phyloP scores from a whole-genome alignment of 2,888 invertebrate genomes.

The Cremastinae sp. region DNA sequence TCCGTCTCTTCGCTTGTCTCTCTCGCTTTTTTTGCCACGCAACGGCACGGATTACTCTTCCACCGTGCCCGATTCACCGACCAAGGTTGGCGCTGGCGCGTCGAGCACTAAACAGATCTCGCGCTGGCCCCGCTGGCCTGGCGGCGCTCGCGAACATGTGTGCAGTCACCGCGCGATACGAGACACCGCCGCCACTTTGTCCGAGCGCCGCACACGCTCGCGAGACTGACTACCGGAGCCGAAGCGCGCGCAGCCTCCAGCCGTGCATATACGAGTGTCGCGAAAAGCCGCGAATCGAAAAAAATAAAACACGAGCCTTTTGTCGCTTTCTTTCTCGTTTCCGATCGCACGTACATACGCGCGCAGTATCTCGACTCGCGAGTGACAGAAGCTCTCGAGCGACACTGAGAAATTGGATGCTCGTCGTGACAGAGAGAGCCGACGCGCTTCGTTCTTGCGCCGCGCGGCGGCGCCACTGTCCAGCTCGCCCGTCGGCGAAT shows the following conservation, averaged over 20 bases:
- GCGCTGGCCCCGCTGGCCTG: slow-evolving; percentile 10
- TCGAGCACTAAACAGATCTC: slow-evolving; percentile 47
- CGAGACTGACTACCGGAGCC: not conserved
- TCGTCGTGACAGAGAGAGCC: slow-evolving; percentile 6
- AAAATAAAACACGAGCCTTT: slow-evolving; percentile 3
- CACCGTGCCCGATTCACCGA: slow-evolving; percentile 26
- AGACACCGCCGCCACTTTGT: slow-evolving; percentile 10
- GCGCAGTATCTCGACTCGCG: too few species aligned
- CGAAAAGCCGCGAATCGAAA: not conserved
- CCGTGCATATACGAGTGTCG: slow-evolving; percentile 5
- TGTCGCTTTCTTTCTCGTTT: slow-evolving; percentile 10
- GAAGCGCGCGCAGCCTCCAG: slow-evolving; percentile 8
- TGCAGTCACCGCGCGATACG: slow-evolving; percentile 2
- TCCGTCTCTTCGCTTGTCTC: slow-evolving; percentile 17
- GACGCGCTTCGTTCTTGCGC: not conserved
- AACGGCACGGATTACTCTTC: slow-evolving; percentile 12
- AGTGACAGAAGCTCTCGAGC: slow-evolving; percentile 30
- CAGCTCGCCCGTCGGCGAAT: too few species aligned
- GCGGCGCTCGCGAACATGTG: slow-evolving; percentile 1
- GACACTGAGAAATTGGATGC: slow-evolving; percentile 1
- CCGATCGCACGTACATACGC: slow-evolving; percentile 21
- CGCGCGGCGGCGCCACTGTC: slow-evolving; percentile 24
- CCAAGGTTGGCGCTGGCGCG: slow-evolving; percentile 41
- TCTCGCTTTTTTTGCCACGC: slow-evolving; percentile 11
- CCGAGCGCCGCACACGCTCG: slow-evolving; percentile 5